phyloP scores from a whole-genome alignment of 2,888 invertebrate species.

The Melinaea menophilus region DNA sequence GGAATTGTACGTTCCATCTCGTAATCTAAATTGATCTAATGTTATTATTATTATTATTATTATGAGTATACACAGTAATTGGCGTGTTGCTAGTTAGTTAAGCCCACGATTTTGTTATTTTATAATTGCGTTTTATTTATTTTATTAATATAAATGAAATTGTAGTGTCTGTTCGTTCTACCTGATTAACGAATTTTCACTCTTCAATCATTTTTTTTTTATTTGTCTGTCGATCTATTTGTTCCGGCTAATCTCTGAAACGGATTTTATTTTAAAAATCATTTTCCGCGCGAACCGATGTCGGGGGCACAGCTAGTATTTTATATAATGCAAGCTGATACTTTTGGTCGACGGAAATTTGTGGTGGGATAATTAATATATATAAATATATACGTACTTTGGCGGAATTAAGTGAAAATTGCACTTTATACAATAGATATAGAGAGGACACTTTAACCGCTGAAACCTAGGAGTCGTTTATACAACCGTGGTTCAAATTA shows the following conservation, averaged over 20 bases:
- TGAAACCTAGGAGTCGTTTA: conserved; percentile 32
- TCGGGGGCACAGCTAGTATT: conserved; percentile 17
- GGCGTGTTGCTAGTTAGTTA: background rate
- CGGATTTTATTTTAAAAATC: too few species aligned
- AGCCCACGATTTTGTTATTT: conserved; percentile 1
- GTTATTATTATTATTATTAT: conserved; percentile 15
- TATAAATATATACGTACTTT: too few species aligned
- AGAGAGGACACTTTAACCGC: conserved; percentile 35
- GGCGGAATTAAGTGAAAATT: conserved; percentile 27
- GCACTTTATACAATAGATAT: conserved; percentile 33
- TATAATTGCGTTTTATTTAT: background rate
- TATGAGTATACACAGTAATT: conserved; percentile 5
- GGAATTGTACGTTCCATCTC: conserved; percentile 29
- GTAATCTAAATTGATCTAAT: conserved; percentile 27
- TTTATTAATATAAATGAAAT: too few species aligned
- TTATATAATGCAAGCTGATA: conserved; percentile 43
- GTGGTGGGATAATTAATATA: conserved; percentile 27
- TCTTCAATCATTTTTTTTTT: too few species aligned
- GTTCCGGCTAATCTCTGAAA: too few species aligned
- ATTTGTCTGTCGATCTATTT: too few species aligned
- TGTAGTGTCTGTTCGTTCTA: too few species aligned
- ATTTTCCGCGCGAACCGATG: too few species aligned
- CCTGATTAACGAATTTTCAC: too few species aligned
- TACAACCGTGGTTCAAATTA: conserved; percentile 19
- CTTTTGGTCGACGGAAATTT: conserved; percentile 50